A percentile compares a stretch with the other conserved stretches of the same genome.
phyloP scores from a whole-genome alignment of 2,113 vertebrate genomes.

The Neomonachus schauinslandi region DNA sequence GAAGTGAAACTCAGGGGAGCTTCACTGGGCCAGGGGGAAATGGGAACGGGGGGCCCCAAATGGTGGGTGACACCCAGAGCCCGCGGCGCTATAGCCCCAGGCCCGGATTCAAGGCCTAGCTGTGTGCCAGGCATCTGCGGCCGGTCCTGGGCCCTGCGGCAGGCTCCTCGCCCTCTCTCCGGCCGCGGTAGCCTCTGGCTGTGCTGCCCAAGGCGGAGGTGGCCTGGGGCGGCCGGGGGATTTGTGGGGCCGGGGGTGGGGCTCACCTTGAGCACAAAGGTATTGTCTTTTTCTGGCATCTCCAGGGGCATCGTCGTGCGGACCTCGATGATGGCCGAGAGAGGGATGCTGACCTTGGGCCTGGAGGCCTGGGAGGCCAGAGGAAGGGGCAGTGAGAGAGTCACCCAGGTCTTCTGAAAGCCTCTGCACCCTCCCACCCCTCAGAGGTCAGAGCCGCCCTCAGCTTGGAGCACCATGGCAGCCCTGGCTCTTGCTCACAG shows the following conservation, averaged over 20 bases:
- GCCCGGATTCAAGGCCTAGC: neutral
- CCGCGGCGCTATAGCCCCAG: neutral
- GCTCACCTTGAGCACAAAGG: slow-evolving; percentile 97
- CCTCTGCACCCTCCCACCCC: neutral
- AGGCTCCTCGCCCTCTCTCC: neutral
- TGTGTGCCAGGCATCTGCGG: neutral
- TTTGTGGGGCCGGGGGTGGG: neutral
- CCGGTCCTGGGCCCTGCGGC: neutral
- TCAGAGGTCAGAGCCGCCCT: neutral
- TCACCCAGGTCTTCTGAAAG: neutral
- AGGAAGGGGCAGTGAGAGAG: neutral
- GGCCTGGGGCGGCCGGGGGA: neutral
- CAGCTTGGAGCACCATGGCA: neutral
- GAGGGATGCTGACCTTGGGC: slow-evolving; percentile 96
- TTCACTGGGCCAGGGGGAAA: slow-evolving; percentile 78
- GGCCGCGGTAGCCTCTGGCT: neutral
- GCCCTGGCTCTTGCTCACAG: neutral
- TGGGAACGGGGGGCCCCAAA: slow-evolving; percentile 90
- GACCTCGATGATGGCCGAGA: slow-evolving; percentile 96
- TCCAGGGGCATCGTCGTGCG: slow-evolving; percentile 99
- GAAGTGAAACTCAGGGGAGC: slow-evolving; percentile 45
- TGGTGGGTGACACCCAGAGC: slow-evolving; percentile 87
- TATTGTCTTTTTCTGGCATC: slow-evolving; percentile 99
- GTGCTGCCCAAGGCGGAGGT: fast-evolving
- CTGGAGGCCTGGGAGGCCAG: slow-evolving; percentile 91